Conservation (phyloP, 1,140 invertebrate species). For the Uloborus diversus region DNA sequence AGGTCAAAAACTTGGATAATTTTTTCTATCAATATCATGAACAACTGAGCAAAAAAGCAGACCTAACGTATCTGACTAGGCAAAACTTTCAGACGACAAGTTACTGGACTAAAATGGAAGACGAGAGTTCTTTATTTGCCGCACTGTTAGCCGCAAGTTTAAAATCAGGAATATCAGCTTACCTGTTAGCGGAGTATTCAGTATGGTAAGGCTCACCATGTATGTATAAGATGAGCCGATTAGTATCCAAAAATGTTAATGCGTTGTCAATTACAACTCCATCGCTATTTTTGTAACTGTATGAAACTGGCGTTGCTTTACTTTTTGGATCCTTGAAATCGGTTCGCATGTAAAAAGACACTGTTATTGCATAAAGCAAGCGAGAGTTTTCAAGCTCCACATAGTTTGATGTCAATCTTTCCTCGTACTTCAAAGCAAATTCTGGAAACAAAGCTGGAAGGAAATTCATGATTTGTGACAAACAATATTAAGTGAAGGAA, state of each 20-base stretch:
- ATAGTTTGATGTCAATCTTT: constrained; percentile 19
- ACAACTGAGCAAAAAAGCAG: too few species aligned
- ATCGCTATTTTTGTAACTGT: constrained; percentile 14
- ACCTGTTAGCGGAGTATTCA: constrained; percentile 28
- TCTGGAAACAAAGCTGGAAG: constrained; percentile 14
- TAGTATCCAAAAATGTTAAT: constrained; percentile 28
- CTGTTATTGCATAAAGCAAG: constrained; percentile 32
- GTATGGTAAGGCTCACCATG: constrained; percentile 39
- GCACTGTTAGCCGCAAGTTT: too few species aligned
- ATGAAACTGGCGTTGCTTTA: constrained; percentile 32
- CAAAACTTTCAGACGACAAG: too few species aligned
- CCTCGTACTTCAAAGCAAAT: constrained; percentile 18
- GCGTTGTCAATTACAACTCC: constrained; percentile 34
- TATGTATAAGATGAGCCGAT: constrained; percentile 30
- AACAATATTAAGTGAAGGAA: neutral
- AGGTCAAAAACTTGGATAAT: too few species aligned
- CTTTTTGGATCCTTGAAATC: neutral
- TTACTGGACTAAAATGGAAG: too few species aligned
- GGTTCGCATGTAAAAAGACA: constrained; percentile 42
- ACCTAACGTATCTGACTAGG: too few species aligned
- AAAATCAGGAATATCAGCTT: neutral
- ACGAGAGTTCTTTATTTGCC: too few species aligned
- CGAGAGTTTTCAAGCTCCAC: constrained; percentile 4
- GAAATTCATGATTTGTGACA: too few species aligned
- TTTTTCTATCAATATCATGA: too few species aligned